Percentiles rank a stretch among this genome's conserved stretches.
Conservation (phyloP, 1,140 invertebrate genomes). For the Mercenaria mercenaria region DNA sequence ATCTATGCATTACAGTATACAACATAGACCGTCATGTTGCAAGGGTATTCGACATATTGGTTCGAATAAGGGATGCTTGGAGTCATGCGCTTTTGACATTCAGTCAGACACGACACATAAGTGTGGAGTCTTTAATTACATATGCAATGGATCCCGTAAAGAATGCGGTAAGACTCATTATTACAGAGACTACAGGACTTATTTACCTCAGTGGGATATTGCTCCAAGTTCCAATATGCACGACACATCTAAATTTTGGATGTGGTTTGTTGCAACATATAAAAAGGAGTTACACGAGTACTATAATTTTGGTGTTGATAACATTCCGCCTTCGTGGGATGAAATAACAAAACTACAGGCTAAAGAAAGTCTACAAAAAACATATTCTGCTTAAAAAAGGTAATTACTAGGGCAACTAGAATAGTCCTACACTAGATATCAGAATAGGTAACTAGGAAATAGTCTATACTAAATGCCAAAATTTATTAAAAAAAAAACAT, state of each 20-base stretch:
- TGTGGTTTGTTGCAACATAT: constrained; percentile 1
- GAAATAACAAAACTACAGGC: background rate
- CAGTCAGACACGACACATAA: background rate
- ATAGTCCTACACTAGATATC: no score
- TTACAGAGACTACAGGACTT: background rate
- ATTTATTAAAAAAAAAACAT: no score
- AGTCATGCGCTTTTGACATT: background rate
- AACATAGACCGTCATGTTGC: constrained; percentile 7
- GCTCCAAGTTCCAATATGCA: background rate
- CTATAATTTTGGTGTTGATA: background rate
- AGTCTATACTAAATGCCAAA: no score
- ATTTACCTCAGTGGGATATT: background rate
- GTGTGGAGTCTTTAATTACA: background rate
- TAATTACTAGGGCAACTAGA: no score
- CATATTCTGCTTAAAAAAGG: no score
- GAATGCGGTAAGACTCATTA: background rate
- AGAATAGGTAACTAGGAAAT: no score
- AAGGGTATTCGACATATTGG: background rate
- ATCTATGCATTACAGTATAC: background rate
- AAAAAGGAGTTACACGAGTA: background rate
- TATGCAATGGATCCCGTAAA: background rate
- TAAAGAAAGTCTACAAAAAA: background rate
- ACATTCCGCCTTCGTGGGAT: background rate
- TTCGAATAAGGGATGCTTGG: background rate
- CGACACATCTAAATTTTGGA: background rate